Conservation (phyloP, 1,140 invertebrate genomes). For the Dreissena rostriformis region DNA sequence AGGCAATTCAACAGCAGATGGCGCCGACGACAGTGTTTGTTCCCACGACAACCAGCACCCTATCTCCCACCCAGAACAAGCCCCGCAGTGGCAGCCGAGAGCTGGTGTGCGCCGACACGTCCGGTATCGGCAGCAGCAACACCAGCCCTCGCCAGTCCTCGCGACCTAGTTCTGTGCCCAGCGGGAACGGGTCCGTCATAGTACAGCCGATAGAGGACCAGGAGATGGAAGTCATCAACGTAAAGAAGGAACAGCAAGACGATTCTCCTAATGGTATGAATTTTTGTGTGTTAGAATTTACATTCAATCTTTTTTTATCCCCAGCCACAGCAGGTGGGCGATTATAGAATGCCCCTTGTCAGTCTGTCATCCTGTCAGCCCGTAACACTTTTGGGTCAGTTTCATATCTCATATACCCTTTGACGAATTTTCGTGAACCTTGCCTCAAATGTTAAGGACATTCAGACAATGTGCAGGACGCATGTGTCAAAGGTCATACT, state of each 20-base stretch:
- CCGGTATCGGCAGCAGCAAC: constrained; percentile 53
- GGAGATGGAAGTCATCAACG: constrained; percentile 44
- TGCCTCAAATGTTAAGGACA: no score
- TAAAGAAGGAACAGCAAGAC: constrained; percentile 47
- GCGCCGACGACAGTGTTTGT: constrained; percentile 33
- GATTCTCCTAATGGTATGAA: constrained; percentile 31
- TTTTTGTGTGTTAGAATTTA: not conserved
- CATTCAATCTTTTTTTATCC: not conserved
- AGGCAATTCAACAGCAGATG: constrained; percentile 34
- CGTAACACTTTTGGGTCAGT: no score
- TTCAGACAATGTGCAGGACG: no score
- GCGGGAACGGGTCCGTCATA: constrained; percentile 53
- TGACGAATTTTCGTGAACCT: no score
- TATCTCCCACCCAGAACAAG: constrained; percentile 46
- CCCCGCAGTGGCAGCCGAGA: constrained; percentile 27
- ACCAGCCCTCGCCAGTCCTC: constrained; percentile 54
- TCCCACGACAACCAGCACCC: constrained; percentile 26
- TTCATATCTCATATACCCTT: no score
- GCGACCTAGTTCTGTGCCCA: constrained; percentile 51
- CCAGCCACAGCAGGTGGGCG: not conserved
- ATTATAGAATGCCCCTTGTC: no score
- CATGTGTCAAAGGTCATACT: no score
- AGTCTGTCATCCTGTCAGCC: no score
- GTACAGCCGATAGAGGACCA: constrained; percentile 41
- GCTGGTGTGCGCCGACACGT: constrained; percentile 53